These are phyloP conservation scores for Synanthedon andrenaeformis DNA, from an alignment of 2,888 invertebrate species.

Conservation along the genomic window DNA sequence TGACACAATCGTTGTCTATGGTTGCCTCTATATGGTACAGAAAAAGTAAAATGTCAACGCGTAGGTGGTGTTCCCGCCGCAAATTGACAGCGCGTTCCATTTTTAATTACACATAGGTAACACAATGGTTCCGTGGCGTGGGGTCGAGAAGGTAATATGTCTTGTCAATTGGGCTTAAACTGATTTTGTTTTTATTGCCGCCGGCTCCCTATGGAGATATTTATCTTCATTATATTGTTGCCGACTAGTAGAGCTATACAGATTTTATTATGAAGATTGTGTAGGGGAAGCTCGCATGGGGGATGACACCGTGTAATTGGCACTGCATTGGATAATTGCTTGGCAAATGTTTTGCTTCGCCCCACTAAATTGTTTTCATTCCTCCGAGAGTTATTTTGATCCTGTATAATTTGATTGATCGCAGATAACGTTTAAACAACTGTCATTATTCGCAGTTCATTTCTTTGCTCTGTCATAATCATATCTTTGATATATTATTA, in stretches of 20 bases:
- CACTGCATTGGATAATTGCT: constrained; percentile 58
- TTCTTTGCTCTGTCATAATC: too few relatives aligned
- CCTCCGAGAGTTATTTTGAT: constrained; percentile 26
- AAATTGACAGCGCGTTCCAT: constrained; percentile 33
- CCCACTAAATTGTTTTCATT: constrained; percentile 43
- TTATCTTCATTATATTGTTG: constrained; percentile 60
- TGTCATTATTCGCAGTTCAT: too few relatives aligned
- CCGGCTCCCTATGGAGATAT: constrained; percentile 54
- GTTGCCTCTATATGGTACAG: constrained; percentile 12
- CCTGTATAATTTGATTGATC: constrained; percentile 6
- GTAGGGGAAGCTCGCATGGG: constrained; percentile 33
- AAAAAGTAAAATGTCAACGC: constrained; percentile 30
- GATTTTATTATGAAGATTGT: constrained; percentile 59
- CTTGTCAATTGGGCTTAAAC: constrained; percentile 63
- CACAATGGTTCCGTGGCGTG: constrained; percentile 7
- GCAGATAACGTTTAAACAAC: neutral
- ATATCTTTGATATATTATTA: neutral
- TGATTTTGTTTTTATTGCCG: constrained; percentile 62
- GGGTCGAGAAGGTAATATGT: constrained; percentile 37
- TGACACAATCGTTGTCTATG: constrained; percentile 18
- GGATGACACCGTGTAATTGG: constrained; percentile 55
- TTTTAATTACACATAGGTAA: constrained; percentile 32
- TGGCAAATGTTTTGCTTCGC: constrained; percentile 36
- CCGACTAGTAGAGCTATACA: constrained; percentile 47
- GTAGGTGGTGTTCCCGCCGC: constrained; percentile 46